These are phyloP conservation scores for Drosophila pseudotalamancana DNA, from an alignment of 2,888 invertebrate genomes.

Conservation along the genomic window DNA sequence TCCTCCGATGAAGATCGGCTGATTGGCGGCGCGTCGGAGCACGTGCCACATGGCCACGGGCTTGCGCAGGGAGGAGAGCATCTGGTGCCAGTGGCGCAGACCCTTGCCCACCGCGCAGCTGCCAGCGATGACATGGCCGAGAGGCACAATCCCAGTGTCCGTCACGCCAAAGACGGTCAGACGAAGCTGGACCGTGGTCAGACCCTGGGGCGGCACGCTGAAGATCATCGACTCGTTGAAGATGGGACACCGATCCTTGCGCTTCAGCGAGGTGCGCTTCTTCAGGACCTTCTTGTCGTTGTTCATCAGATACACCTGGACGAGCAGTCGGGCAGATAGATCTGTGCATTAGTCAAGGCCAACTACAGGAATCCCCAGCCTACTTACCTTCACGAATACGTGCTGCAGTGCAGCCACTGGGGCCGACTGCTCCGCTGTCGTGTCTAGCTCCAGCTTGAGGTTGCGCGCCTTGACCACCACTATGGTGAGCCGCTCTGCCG, in stretches of 20 bases:
- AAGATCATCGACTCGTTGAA: constrained; percentile 95
- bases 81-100: constrained; percentile 92
- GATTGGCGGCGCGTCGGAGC: constrained; percentile 85
- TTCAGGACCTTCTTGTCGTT: constrained; percentile 92
- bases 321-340: too few relatives aligned
- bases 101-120: constrained; percentile 89
- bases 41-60: constrained; percentile 95
- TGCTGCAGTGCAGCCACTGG: constrained; percentile 85
- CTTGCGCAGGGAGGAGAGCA: constrained; percentile 91
- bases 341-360: neutral
- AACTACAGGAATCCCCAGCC: neutral
- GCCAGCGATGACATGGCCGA: constrained; percentile 92
- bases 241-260: constrained; percentile 90
- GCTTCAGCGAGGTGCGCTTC: constrained; percentile 91
- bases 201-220: constrained; percentile 89
- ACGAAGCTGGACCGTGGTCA: constrained; percentile 90
- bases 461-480: constrained; percentile 90
- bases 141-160: constrained; percentile 85
- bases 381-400: constrained; percentile 90
- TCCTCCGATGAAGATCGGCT: constrained; percentile 80
- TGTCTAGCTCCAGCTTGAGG: constrained; percentile 86
- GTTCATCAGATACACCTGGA: constrained; percentile 91
- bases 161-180: constrained; percentile 86
- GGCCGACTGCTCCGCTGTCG: constrained; percentile 18
- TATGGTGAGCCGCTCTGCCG: constrained; percentile 90